Conservation (phyloP, 2,797 vertebrate species). For the Trichosurus vulpecula region DNA sequence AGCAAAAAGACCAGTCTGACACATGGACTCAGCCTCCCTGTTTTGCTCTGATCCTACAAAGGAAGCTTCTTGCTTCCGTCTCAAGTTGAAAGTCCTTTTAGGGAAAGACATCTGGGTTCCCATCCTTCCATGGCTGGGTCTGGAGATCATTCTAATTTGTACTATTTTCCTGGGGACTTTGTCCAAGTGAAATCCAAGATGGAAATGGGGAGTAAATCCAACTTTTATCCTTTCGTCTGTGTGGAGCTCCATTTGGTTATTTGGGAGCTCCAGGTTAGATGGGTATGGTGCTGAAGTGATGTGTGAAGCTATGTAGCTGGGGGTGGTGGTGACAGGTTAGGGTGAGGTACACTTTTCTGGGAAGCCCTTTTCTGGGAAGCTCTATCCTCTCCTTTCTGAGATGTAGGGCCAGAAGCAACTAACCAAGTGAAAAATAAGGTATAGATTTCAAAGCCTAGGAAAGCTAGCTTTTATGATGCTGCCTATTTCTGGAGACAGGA, state of each 20-base stretch:
- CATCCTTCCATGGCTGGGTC: neutral
- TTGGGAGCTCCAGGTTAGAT: neutral
- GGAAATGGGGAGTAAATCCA: neutral
- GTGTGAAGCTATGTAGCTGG: neutral
- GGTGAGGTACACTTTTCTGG: neutral
- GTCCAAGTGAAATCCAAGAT: neutral
- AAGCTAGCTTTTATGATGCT: neutral
- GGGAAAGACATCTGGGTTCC: neutral
- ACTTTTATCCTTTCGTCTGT: neutral
- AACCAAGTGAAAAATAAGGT: neutral
- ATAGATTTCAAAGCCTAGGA: conserved; percentile 10
- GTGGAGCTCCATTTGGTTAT: neutral
- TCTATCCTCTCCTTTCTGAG: neutral
- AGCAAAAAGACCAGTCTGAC: neutral
- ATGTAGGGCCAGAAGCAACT: neutral
- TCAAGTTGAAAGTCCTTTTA: neutral
- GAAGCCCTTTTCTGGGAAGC: neutral
- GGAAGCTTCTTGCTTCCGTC: neutral
- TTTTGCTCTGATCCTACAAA: neutral
- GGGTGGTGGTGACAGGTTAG: neutral
- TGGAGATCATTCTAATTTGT: neutral
- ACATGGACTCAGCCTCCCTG: neutral
- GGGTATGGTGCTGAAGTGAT: neutral
- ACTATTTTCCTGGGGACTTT: neutral
- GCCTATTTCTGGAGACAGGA: neutral